Evolutionary conservation across 2,797 vertebrate species (phyloP).

Genomic region (Mormyrus proboscirostris): DNA sequence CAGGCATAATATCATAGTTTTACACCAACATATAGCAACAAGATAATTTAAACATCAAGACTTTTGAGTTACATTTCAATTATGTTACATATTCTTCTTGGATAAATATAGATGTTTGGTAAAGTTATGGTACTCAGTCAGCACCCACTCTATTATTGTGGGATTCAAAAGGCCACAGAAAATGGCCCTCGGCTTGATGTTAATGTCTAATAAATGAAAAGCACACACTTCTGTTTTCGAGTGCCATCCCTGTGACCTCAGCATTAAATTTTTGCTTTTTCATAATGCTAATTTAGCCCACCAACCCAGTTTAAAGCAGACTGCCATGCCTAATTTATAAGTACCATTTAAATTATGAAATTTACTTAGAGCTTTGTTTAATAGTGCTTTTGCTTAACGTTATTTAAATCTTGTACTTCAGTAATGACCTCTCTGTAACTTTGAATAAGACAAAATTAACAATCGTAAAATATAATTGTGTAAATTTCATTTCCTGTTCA

Average conservation of each 20-base stretch:
- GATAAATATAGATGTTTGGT: background rate
- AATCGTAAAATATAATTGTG: background rate
- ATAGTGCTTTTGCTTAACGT: background rate
- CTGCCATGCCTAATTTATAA: background rate
- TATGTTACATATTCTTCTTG: background rate
- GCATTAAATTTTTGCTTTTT: background rate
- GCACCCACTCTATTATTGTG: background rate
- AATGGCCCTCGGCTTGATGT: background rate
- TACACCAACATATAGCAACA: too few relatives aligned
- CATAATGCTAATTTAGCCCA: background rate
- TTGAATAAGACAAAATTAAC: background rate
- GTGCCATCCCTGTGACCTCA: background rate
- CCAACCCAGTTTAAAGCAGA: background rate
- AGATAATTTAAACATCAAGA: too few relatives aligned
- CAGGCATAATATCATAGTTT: too few relatives aligned
- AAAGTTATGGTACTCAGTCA: background rate
- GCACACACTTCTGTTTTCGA: background rate
- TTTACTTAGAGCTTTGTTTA: background rate
- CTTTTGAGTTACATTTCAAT: too few relatives aligned
- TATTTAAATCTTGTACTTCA: slow-evolving; percentile 3
- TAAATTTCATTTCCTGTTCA: background rate
- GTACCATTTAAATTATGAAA: background rate
- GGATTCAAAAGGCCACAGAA: background rate
- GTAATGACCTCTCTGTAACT: background rate
- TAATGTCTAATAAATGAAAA: background rate